Evolutionary conservation across 2,888 invertebrate genomes (phyloP).

Genomic region (Pterobdella sp.): DNA sequence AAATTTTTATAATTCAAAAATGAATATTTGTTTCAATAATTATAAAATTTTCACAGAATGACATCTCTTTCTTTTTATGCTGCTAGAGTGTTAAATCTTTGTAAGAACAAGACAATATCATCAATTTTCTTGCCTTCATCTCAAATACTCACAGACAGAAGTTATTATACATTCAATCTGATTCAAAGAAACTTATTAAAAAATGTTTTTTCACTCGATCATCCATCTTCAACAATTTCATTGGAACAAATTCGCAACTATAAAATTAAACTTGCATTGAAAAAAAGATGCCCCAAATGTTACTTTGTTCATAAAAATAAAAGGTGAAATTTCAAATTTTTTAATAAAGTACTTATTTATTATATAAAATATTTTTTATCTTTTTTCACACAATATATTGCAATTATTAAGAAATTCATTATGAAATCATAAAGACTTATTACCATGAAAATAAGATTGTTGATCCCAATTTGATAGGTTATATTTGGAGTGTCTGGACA

Average conservation of each 20-base stretch:
- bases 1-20: no score
- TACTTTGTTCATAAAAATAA: conserved; percentile 45
- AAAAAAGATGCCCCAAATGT: conserved; percentile 44
- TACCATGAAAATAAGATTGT: not conserved
- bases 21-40: no score
- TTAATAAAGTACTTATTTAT: no score
- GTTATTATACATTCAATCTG: not conserved
- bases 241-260: conserved; percentile 36
- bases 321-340: no score
- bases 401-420: no score
- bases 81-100: no score
- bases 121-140: not conserved
- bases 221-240: not conserved
- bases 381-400: no score
- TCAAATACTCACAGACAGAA: not conserved
- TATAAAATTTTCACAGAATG: no score
- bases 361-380: not conserved
- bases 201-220: not conserved
- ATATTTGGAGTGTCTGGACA: conserved; percentile 46
- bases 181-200: not conserved
- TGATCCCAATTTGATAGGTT: conserved; percentile 33
- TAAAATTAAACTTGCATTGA: conserved; percentile 41
- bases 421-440: no score
- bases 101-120: not conserved
- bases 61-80: no score